Base-by-base conservation (phyloP, 30 jellyfish, hydroid and myxozoan genomes). In the Hydra vulgaris region DNA sequence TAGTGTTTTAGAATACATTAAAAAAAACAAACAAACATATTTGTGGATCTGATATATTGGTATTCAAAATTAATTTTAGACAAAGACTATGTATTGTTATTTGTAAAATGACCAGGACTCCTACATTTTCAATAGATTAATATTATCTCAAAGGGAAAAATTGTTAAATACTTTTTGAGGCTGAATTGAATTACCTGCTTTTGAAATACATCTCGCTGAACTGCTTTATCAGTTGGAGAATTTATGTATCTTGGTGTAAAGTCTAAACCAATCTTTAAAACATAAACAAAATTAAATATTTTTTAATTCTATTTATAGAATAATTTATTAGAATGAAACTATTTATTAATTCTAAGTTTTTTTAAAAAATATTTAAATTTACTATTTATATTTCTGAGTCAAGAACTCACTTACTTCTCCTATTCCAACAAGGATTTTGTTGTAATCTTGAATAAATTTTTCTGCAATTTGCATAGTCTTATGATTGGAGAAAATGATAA, bases 111-210 rank as follows among this genome's bases (percentile, higher is more conserved):
- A n/a, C n/a, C n/a, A n/a, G n/a, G n/a, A n/a, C n/a, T n/a, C n/a
- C n/a, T n/a, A n/a, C n/a, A n/a, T n/a, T n/a, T n/a, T n/a, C n/a
- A n/a, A n/a, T n/a, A n/a, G n/a, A n/a, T n/a, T n/a, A n/a, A n/a
- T n/a, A n/a, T n/a, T n/a, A n/a, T n/a, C n/a, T n/a, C n/a, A n/a
- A n/a, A n/a, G n/a, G n/a, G n/a, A n/a, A n/a, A n/a, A n/a, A n/a
- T n/a, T n/a, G n/a, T n/a, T n/a, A n/a, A n/a, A n/a, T n/a, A n/a
- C n/a, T n/a, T n/a, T n/a, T n/a, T n/a, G n/a, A n/a, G n/a, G n/a
- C n/a, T n/a, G n/a, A n/a, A n/a, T n/a, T n/a, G n/a, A n/a, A n/a
- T 23, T 17, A 86, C 97, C 86, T 91, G 97, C 52, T 77, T 86
- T 55, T 56, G 72, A 72, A 91, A 91, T n/a, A 86, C 95, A n/a